Base-by-base conservation (phyloP, 1,140 invertebrate species). In the Bombus confusus region DNA sequence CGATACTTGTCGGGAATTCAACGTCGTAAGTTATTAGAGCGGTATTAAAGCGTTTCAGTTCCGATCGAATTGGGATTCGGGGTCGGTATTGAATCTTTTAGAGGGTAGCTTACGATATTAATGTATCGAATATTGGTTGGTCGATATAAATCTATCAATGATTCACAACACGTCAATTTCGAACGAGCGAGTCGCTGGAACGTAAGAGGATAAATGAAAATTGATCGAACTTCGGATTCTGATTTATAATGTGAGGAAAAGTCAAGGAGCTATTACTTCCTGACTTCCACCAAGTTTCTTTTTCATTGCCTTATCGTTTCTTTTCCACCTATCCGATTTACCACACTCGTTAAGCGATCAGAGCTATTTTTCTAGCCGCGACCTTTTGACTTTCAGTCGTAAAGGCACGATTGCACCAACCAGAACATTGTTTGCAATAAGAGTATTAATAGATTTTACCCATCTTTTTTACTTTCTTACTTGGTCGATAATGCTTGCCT, bases 71-170 rank as follows among this genome's bases (percentile, higher is more conserved):
- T 59, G 52, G 62, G n/a, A 41, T 34, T 68, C 74, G 37, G 31
- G 64, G 80, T 31, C 39, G 64, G 12, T 15, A 34, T n/a, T 83
- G 82, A 78, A 83, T 83, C 64, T 68, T 83, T 83, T 41, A 83
- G 43, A 68, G 28, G 37, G 18, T 68, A 31, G 43, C 81, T 52
- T 47, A 15, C 59, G 28, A 52, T 83, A 78, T 83, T 69, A 83
- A 77, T 47, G 43, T 68, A 66, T 76, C 81, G 72, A 76, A 47
- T 10, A 75, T 15, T 52, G 47, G 41, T 12, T 41, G 72, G 75
- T 64, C 74, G 62, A 83, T 83, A 68, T 52, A 82, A 77, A 83
- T 83, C 73, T 34, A 83, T 83, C 81, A 68, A 77, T 83, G 82
- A 83, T 83, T 83, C 74, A 83, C 9, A 41, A 13, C 64, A n/a